Conservation (phyloP, 2,113 vertebrate species). For the Elaphurus davidianus region DNA sequence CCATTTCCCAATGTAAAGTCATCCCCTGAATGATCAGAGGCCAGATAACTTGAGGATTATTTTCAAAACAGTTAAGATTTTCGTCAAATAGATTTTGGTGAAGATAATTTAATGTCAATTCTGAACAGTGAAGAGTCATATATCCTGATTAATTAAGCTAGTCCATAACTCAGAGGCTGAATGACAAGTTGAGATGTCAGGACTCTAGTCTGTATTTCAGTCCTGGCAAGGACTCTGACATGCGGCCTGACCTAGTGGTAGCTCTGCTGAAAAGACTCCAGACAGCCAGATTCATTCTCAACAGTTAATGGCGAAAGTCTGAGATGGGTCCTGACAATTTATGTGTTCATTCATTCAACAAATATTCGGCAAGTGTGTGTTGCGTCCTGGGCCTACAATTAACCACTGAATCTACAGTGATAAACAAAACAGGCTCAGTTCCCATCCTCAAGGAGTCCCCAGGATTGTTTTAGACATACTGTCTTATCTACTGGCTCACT, state of each 20-base stretch:
- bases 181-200: neutral
- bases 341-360: neutral
- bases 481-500: neutral
- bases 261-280: neutral
- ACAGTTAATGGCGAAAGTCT: neutral
- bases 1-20: constrained; percentile 11
- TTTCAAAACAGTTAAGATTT: neutral
- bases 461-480: neutral
- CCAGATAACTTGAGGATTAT: neutral
- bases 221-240: neutral
- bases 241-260: neutral
- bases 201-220: neutral
- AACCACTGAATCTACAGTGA: neutral
- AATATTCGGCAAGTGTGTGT: neutral
- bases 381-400: neutral
- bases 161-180: neutral
- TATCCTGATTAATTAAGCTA: neutral
- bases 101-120: neutral
- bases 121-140: neutral
- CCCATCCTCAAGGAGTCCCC: neutral
- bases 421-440: neutral
- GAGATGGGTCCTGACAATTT: neutral
- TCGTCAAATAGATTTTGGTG: neutral
- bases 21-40: neutral
- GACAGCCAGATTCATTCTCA: neutral